Evolutionary conservation across 2,113 vertebrate species (phyloP).

Genomic region (Crotalus horridus): DNA sequence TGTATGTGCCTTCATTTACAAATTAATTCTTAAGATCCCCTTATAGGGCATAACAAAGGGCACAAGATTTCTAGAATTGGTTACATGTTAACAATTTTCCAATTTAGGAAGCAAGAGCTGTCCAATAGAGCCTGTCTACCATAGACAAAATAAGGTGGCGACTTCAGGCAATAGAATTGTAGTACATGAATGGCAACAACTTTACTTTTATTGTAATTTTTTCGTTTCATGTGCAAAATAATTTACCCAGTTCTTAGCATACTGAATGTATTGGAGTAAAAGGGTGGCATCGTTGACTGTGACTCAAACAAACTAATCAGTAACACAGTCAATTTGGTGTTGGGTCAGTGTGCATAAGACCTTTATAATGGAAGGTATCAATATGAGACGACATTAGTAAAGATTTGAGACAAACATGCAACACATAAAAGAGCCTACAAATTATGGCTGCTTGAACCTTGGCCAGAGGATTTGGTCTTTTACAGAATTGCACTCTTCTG

Average conservation of each 20-base stretch:
- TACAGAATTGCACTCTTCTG: constrained; percentile 58
- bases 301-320: not conserved
- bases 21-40: constrained; percentile 38
- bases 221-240: not conserved
- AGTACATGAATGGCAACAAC: not conserved
- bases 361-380: constrained; percentile 42
- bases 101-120: constrained; percentile 17
- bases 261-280: constrained; percentile 26
- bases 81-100: constrained; percentile 11
- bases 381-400: constrained; percentile 49
- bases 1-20: constrained; percentile 29
- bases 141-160: not conserved
- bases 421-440: not conserved
- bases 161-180: not conserved
- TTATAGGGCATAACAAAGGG: constrained; percentile 47
- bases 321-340: not conserved
- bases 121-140: not conserved
- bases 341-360: constrained; percentile 39
- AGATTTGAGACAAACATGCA: constrained; percentile 61
- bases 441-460: constrained; percentile 63
- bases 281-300: not conserved
- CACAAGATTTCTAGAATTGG: constrained; percentile 32
- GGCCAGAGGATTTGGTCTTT: constrained; percentile 69
- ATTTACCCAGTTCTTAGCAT: constrained; percentile 49
- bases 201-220: not conserved